Percentiles rank a stretch among this genome's conserved stretches.
phyloP scores from a whole-genome alignment of 2,113 vertebrate genomes.

The Cichladusa arquata region DNA sequence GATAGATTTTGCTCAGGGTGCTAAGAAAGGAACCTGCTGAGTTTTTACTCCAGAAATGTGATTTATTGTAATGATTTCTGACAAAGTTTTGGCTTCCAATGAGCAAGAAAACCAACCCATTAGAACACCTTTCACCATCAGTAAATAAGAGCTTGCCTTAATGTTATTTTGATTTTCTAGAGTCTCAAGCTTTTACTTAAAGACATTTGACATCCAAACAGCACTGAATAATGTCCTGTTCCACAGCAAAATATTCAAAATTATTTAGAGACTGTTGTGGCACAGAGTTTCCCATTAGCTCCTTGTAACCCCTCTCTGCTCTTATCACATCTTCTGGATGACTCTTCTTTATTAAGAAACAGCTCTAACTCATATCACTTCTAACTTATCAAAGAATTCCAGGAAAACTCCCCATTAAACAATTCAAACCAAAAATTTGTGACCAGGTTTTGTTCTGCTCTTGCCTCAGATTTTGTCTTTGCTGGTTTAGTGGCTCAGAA shows the following conservation, averaged over 20 bases:
- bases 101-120: not conserved
- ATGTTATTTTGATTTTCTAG: not conserved
- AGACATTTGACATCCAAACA: not conserved
- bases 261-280: not conserved
- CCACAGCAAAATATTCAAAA: not conserved
- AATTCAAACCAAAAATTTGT: not conserved
- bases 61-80: not conserved
- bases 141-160: not conserved
- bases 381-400: not conserved
- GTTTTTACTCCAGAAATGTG: not conserved
- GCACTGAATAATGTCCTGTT: not conserved
- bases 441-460: not conserved
- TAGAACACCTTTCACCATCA: not conserved
- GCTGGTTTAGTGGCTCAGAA: not conserved
- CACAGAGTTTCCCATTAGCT: not conserved
- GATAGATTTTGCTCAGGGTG: not conserved
- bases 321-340: not conserved
- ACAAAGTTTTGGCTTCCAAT: not conserved
- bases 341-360: not conserved
- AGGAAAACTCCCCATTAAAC: not conserved
- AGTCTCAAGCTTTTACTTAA: not conserved
- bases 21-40: not conserved
- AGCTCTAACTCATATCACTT: not conserved
- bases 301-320: not conserved
- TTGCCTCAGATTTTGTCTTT: not conserved